Evolutionary conservation across 2,797 vertebrate genomes (phyloP).

Genomic region (Microhierax caerulescens): DNA sequence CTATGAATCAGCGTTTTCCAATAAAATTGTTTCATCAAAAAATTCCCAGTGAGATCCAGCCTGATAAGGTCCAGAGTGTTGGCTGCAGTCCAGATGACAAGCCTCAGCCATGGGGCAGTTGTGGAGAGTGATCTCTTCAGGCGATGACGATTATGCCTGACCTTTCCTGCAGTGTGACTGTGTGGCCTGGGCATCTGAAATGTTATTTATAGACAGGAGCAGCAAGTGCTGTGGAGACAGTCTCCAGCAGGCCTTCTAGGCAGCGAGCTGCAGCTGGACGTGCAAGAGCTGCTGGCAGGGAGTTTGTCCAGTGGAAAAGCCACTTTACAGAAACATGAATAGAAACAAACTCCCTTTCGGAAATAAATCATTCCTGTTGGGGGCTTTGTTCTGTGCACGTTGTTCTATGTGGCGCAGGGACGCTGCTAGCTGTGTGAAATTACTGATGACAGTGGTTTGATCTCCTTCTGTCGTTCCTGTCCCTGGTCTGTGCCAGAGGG

Average conservation of each 20-base stretch:
- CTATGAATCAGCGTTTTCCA: slow-evolving; percentile 61
- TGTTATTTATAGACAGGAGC: slow-evolving; percentile 65
- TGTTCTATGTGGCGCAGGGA: rapidly evolving
- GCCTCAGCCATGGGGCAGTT: background rate
- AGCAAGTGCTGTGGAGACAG: slow-evolving; percentile 23
- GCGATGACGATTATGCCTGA: slow-evolving; percentile 2
- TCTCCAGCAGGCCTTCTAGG: slow-evolving; percentile 27
- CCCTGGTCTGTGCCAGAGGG: background rate
- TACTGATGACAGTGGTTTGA: background rate
- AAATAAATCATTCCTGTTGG: background rate
- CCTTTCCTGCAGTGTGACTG: slow-evolving; percentile 57
- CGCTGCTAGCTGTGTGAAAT: background rate
- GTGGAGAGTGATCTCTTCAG: background rate
- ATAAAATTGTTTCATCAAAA: slow-evolving; percentile 35
- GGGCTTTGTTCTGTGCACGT: background rate
- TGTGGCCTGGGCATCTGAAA: slow-evolving; percentile 45
- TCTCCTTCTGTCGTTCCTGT: background rate
- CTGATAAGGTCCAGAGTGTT: background rate
- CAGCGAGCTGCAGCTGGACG: background rate
- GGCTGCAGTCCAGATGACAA: slow-evolving; percentile 16
- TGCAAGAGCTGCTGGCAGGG: background rate
- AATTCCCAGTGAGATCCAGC: slow-evolving; percentile 22
- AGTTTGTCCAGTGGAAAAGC: background rate
- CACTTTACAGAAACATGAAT: background rate
- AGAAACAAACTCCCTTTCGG: background rate